These are phyloP conservation scores for Macrostomum cliftonense DNA, from an alignment of 2,888 invertebrate genomes.

Conservation along the genomic window DNA sequence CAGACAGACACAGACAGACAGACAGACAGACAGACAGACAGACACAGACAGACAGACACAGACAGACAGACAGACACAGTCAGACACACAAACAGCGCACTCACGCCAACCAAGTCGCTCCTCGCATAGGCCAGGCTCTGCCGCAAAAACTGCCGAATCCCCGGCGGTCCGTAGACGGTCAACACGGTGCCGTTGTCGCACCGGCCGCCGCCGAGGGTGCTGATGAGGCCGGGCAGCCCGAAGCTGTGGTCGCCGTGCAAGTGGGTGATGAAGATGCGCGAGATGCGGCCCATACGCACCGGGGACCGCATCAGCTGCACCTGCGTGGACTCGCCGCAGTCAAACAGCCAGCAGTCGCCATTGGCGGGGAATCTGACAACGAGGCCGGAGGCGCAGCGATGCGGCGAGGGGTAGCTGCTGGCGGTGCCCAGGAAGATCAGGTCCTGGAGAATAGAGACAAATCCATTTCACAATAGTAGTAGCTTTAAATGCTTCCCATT, in stretches of 20 bases:
- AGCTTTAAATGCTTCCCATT: no score
- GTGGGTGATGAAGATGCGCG: conserved; percentile 39
- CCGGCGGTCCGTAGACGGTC: not conserved
- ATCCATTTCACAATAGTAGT: no score
- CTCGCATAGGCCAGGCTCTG: not conserved
- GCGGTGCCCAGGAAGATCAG: conserved; percentile 27
- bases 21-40: no score
- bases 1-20: no score
- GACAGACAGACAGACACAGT: no score
- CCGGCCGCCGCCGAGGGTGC: conserved; percentile 28
- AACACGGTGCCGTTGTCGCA: conserved; percentile 12
- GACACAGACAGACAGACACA: no score
- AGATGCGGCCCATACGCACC: conserved; percentile 25
- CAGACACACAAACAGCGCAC: no score
- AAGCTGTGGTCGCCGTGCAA: conserved; percentile 41
- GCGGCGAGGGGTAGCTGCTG: conserved; percentile 26
- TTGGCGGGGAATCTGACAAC: conserved; percentile 16
- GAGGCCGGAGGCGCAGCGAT: conserved; percentile 23
- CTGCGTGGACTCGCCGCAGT: conserved; percentile 40
- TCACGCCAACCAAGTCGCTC: not conserved
- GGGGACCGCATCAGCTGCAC: conserved; percentile 35
- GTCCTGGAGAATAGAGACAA: conserved; percentile 14
- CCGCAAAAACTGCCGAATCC: not conserved
- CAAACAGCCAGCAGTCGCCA: conserved; percentile 38
- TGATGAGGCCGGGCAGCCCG: conserved; percentile 38